Evolutionary conservation across 2,888 invertebrate genomes (phyloP).

Genomic region (Ceriagrion tenellum): DNA sequence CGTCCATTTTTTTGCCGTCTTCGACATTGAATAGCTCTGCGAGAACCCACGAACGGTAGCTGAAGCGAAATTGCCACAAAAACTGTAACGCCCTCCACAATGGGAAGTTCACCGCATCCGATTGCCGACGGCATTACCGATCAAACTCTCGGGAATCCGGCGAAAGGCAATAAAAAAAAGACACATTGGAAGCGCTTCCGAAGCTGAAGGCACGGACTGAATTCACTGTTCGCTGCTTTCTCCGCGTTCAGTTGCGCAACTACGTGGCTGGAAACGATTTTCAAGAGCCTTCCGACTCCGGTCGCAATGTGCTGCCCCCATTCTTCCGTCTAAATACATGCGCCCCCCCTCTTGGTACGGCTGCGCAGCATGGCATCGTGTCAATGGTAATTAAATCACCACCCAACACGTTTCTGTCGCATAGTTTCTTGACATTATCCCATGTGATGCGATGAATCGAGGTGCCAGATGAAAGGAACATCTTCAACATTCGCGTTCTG

Average conservation of each 20-base stretch:
- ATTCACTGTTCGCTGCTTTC: not conserved
- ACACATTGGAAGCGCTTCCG: not conserved
- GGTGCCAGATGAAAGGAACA: no score
- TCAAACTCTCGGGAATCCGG: not conserved
- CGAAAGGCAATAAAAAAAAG: not conserved
- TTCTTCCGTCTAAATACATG: not conserved
- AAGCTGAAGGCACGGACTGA: not conserved
- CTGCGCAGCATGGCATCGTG: not conserved
- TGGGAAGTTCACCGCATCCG: not conserved
- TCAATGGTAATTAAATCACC: not conserved
- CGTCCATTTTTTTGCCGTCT: no score
- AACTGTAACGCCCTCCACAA: not conserved
- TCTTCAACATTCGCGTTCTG: no score
- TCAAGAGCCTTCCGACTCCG: not conserved
- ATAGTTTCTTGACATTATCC: not conserved
- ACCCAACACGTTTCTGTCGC: not conserved
- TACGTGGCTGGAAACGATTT: not conserved
- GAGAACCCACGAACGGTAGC: not conserved
- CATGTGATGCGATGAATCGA: not conserved
- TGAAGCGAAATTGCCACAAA: not conserved
- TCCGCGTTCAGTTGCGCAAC: conserved; percentile 27
- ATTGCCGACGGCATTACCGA: not conserved
- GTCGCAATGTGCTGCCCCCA: not conserved
- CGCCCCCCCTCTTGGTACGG: no score
- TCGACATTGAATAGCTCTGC: not conserved